phyloP scores from a whole-genome alignment of 2,113 vertebrate species.

The Coptodon rendalli region DNA sequence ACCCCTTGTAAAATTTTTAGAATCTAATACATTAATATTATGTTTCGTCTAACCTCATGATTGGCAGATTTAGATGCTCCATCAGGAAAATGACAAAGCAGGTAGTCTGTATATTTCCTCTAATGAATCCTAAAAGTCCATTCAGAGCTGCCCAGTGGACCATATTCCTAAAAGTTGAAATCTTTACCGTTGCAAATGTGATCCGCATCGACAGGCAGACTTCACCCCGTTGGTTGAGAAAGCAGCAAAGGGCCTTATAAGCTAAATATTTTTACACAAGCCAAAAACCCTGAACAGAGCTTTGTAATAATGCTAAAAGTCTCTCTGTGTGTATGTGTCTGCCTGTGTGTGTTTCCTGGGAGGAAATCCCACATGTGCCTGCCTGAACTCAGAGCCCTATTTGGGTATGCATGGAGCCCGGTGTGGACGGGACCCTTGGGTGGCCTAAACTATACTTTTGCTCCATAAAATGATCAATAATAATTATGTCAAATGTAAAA shows the following conservation, averaged over 20 bases:
- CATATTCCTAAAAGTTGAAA: not conserved
- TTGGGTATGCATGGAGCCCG: constrained; percentile 15
- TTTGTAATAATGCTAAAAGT: constrained; percentile 27
- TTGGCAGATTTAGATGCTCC: not conserved
- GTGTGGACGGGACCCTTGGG: constrained; percentile 49
- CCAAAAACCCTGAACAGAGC: constrained; percentile 23
- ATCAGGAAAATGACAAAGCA: not conserved
- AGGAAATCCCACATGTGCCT: constrained; percentile 21
- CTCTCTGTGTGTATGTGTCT: not conserved
- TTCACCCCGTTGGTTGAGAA: not conserved
- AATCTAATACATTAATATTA: not conserved
- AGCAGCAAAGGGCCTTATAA: constrained; percentile 12
- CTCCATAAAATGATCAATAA: constrained; percentile 69
- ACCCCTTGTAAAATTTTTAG: not conserved
- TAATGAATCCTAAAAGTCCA: not conserved
- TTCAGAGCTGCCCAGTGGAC: not conserved
- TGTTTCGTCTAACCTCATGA: not conserved
- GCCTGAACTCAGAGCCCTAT: constrained; percentile 37
- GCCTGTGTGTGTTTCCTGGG: not conserved
- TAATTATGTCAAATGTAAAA: constrained; percentile 57
- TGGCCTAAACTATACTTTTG: constrained; percentile 47
- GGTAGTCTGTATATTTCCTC: not conserved
- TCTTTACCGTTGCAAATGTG: not conserved
- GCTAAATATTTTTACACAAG: constrained; percentile 39
- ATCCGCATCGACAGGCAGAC: not conserved